Evolutionary conservation across 2,888 invertebrate genomes (phyloP), one percentile per base, ranked within the genome.

Genomic region (Plusia festucae): DNA sequence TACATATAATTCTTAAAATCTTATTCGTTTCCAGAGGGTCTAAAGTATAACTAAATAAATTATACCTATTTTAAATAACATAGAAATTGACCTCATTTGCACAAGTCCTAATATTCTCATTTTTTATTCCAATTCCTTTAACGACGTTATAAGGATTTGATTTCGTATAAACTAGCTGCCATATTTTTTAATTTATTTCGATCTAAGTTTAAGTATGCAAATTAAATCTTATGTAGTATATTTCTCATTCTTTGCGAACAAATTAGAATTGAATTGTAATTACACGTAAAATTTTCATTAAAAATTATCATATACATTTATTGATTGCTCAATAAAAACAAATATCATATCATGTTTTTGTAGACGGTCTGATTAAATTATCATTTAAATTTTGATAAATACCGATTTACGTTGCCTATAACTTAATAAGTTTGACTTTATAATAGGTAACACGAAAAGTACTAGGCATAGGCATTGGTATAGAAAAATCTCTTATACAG

Each of bases 241-340:
- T 65, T 68, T 64, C 60, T 64, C 44, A 58, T 54, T 57, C 53
- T 15, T 58, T 56, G 54, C 32, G 62, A 73, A 73, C 73, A 76
- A 79, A 64, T 56, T 52, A 54, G 49, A 9, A 15, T 74, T 30
- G 57, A 58, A 65, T n/a, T 56, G 7, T 24, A 60, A 60, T 27
- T 24, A 34, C 15, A 52, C 13, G 0, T 40, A 58, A 68, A 63
- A 9, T 30, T 30, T 71, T 16, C 32, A 54, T 68, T 53, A 49
- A 27, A 61, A 59, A 53, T 65, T 53, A 40, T 66, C 49, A 40
- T 60, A 65, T 62, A 66, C 52, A 30, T 51, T 57, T 56, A 68
- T 56, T 62, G 57, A 79, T 79, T 73, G 73, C 73, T 77, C 71
- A 71, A 75, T 66, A 64, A 64, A 63, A 67, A 68, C 68, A 55